Base-by-base conservation (phyloP, 2,888 invertebrate species). In the Meliscaeva auricollis region DNA sequence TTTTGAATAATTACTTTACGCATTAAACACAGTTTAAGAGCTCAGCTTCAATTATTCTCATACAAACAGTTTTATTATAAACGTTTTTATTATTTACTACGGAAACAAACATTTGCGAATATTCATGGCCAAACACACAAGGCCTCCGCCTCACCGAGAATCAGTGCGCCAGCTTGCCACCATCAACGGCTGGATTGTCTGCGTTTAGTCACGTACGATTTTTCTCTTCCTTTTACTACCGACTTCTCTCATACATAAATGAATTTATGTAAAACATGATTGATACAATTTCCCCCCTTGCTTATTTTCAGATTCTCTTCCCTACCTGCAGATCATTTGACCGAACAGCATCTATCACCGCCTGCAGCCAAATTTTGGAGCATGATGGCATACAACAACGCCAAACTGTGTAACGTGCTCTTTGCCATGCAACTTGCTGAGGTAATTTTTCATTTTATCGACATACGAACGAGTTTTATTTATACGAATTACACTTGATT, bases 301-400 rank as follows among this genome's bases (percentile, higher is more conserved):
- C 77, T 87, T 93, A 66, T 75, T 87, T 87, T 58, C 74, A 92
- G 94, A 89, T 94, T 93, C 89, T 92, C 94, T 30, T 93, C 93
- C 89, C 89, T 95, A 70, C 93, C 92, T 44, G 90, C 88, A 68
- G 93, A 93, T 56, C 89, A 91, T 87, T 93, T 95, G 87, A 92
- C 93, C 2, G 92, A 93, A 74, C 93, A 94, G 88, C 93, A 93
- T 87, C 92, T 98, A 72, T 96, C 97, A 3, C 96, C 96, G 62
- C 93, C 94, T 0, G 93, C 94, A 13, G 94, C 94, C 15, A 94
- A 95, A 81, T 98, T 96, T 91, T 95, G 95, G 93, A 94, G 96
- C 74, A 96, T 98, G 94, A 95, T 94, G 93, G 97, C 97, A 0
- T 99, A 98, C 91, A 98, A 98, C 90, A 95, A 97, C 92, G 96